These are phyloP conservation scores for Istiophorus platypterus DNA, from an alignment of 2,113 vertebrate species.

Conservation along the genomic window DNA sequence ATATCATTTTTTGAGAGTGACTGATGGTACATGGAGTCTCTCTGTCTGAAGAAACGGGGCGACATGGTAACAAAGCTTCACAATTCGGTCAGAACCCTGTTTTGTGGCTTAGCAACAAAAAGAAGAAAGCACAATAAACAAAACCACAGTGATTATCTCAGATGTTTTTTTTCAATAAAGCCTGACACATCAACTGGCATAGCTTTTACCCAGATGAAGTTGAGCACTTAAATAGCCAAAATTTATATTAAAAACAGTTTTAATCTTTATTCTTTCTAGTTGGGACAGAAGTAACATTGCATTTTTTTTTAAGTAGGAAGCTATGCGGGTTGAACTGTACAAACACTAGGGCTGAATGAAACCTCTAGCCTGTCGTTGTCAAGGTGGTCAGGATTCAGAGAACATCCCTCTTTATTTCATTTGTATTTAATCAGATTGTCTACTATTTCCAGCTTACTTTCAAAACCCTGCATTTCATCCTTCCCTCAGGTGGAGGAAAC, in stretches of 20 bases:
- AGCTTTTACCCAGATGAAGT: background rate
- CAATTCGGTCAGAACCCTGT: constrained; percentile 13
- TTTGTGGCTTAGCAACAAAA: constrained; percentile 46
- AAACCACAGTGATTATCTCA: constrained; percentile 26
- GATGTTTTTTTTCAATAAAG: constrained; percentile 16
- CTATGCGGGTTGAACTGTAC: background rate
- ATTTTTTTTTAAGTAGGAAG: background rate
- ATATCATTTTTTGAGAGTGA: background rate
- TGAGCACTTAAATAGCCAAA: background rate
- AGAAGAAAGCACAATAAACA: constrained; percentile 19
- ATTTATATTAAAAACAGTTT: background rate
- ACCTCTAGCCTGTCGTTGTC: background rate
- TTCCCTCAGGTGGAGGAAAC: background rate
- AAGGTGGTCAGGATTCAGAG: background rate
- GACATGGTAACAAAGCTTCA: constrained; percentile 26
- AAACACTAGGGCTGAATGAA: background rate
- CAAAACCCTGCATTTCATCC: background rate
- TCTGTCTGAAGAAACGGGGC: constrained; percentile 47
- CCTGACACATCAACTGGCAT: background rate
- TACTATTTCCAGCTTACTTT: background rate
- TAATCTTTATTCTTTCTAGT: background rate
- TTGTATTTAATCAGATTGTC: background rate
- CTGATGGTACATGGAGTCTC: constrained; percentile 42
- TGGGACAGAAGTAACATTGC: background rate
- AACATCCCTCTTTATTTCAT: background rate